Evolutionary conservation across 2,888 invertebrate species (phyloP), one percentile per base, ranked within the genome.

Genomic region (Arge pagana): DNA sequence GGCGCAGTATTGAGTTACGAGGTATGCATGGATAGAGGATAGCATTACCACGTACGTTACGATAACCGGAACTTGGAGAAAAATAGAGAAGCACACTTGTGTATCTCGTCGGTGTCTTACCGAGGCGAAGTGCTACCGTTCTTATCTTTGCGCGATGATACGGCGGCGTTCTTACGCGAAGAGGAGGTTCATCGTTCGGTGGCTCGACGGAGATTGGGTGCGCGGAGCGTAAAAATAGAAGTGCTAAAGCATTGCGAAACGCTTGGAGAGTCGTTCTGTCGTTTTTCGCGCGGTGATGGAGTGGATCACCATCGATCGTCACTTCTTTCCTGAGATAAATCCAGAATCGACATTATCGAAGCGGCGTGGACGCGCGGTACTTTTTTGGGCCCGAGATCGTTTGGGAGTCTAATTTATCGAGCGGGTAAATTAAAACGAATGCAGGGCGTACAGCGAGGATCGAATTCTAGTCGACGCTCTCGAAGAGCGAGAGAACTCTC

Each of bases 361-460:
- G 10, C 30, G n/a, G 15, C 15, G 18, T 8, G 21, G 26, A 4
- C 31, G 16, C 16, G 24, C 33, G 35, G 35, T 35, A 45, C 33
- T 45, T 45, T 45, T 33, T 50, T n/a, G n/a, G 50, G 28, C 41
- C 49, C 35, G 49, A 61, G 59, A 66, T 67, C 68, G 68, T 70
- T 70, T 68, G 68, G 65, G 62, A 72, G 67, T 70, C 66, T 68
- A 72, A 71, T 72, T 70, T 70, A 71, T 68, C 66, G 65, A 61
- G 57, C 60, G 65, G 62, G 56, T 64, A 68, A 70, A 70, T 68
- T 68, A 68, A 70, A 68, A 68, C 64, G 64, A 70, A 68, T 63
- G 66, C 59, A 56, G 54, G 30, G 13, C 11, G 6, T 4, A 8
- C 11, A n/a, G 15, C 11, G 39, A 39, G 24, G 16, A 19, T 28